These are phyloP conservation scores for Gnatocerus cornutus DNA, from an alignment of 2,888 invertebrate species.

Conservation along the genomic window DNA sequence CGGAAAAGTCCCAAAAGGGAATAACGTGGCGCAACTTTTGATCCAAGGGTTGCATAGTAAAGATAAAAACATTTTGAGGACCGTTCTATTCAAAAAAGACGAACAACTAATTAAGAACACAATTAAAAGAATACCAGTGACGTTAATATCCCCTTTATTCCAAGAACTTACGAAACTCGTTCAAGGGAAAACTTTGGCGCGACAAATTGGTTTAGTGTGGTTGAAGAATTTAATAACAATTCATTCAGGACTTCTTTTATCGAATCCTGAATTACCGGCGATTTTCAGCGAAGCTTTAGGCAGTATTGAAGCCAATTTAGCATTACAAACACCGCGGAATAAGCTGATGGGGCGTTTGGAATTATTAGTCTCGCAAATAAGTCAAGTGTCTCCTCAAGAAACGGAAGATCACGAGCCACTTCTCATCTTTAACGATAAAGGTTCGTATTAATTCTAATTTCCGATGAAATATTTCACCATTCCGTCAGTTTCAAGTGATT, in stretches of 20 bases:
- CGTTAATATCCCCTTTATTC: slow-evolving; percentile 82
- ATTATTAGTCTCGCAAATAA: slow-evolving; percentile 75
- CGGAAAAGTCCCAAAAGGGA: slow-evolving; percentile 74
- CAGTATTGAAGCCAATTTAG: slow-evolving; percentile 74
- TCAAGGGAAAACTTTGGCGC: slow-evolving; percentile 79
- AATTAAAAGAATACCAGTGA: slow-evolving; percentile 82
- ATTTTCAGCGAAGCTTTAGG: slow-evolving; percentile 75
- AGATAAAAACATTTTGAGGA: slow-evolving; percentile 82
- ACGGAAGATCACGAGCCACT: slow-evolving; percentile 70
- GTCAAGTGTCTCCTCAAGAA: slow-evolving; percentile 57
- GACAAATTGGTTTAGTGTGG: slow-evolving; percentile 75
- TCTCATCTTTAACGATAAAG: slow-evolving; percentile 75
- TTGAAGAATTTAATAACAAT: slow-evolving; percentile 74
- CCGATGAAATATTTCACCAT: neutral
- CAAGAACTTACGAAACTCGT: slow-evolving; percentile 82
- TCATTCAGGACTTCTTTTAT: slow-evolving; percentile 77
- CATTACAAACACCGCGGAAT: slow-evolving; percentile 73
- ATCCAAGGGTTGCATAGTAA: slow-evolving; percentile 91
- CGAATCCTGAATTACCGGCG: slow-evolving; percentile 76
- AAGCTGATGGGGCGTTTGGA: slow-evolving; percentile 77
- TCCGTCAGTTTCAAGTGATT: slow-evolving; percentile 64
- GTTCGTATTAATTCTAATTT: slow-evolving; percentile 53
- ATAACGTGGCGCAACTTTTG: slow-evolving; percentile 86
- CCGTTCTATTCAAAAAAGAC: slow-evolving; percentile 81
- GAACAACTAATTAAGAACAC: slow-evolving; percentile 82